These are phyloP conservation scores for Acrocyrtus sp. DNA, from an alignment of 2,888 invertebrate species.

Conservation along the genomic window DNA sequence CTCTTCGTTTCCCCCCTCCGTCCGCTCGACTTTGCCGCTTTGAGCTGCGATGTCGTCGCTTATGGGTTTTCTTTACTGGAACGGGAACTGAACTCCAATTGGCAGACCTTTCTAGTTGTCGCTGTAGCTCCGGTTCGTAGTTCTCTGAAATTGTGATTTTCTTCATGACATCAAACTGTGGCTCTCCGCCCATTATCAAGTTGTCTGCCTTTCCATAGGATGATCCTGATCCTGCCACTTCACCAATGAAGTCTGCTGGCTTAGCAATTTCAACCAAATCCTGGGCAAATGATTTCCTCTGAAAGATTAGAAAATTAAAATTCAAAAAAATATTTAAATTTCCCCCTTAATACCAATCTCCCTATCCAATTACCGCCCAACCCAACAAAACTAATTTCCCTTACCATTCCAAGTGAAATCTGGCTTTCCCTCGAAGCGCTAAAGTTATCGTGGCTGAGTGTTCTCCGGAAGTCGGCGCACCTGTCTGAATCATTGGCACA, in stretches of 20 bases:
- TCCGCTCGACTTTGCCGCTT: no score
- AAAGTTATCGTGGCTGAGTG: constrained; percentile 55
- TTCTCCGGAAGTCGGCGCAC: constrained; percentile 47
- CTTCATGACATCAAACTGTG: constrained; percentile 55
- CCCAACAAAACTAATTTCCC: not conserved
- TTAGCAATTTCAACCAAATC: constrained; percentile 20
- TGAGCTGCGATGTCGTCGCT: constrained; percentile 40
- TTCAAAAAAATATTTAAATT: not conserved
- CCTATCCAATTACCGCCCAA: not conserved
- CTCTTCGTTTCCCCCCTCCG: constrained; percentile 6
- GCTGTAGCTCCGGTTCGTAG: constrained; percentile 60
- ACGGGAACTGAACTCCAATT: constrained; percentile 54
- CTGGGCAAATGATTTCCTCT: constrained; percentile 25
- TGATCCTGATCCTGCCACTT: constrained; percentile 3
- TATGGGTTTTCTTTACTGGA: constrained; percentile 39
- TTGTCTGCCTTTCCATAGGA: no score
- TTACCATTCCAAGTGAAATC: constrained; percentile 33
- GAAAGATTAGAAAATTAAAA: not conserved
- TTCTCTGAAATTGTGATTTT: constrained; percentile 48
- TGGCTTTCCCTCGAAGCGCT: constrained; percentile 17
- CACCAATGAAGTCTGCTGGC: not conserved
- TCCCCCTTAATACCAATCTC: not conserved
- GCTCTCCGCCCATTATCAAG: constrained; percentile 2
- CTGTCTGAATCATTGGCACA: constrained; percentile 45
- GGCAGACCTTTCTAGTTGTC: constrained; percentile 60